These are phyloP conservation scores for Amphipoea lucens DNA, from an alignment of 2,888 invertebrate genomes.

Conservation along the genomic window DNA sequence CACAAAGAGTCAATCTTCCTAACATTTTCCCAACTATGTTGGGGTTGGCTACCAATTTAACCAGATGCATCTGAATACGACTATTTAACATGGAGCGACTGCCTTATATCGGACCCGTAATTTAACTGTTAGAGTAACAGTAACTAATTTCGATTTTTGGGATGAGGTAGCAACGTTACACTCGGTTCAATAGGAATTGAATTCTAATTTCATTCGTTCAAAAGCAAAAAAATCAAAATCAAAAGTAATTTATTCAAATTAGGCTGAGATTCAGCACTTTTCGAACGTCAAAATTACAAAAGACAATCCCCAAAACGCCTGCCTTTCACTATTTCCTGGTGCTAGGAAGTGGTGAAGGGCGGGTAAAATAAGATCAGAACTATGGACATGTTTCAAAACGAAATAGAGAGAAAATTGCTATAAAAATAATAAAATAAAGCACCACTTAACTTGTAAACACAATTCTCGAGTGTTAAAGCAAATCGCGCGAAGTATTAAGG, in stretches of 20 bases:
- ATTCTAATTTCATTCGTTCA: neutral
- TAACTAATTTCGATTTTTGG: neutral
- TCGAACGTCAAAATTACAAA: too few species aligned
- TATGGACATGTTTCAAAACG: neutral
- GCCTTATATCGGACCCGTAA: neutral
- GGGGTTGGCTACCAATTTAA: neutral
- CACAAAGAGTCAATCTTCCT: neutral
- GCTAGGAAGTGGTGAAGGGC: neutral
- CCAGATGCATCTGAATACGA: neutral
- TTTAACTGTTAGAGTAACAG: neutral
- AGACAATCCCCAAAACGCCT: too few species aligned
- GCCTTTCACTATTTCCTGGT: too few species aligned
- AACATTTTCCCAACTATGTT: neutral
- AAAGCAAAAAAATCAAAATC: neutral
- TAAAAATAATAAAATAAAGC: constrained; percentile 32
- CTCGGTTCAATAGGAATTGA: neutral
- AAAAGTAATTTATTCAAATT: too few species aligned
- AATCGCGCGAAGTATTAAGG: constrained; percentile 43
- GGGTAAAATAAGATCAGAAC: neutral
- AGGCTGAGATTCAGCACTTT: too few species aligned
- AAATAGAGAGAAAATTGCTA: neutral
- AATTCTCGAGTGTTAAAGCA: constrained; percentile 33
- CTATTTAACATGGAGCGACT: neutral
- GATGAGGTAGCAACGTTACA: neutral
- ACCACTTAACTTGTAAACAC: constrained; percentile 41